phyloP scores from a whole-genome alignment of 2,888 invertebrate species.

The Dendrolimus pini region DNA sequence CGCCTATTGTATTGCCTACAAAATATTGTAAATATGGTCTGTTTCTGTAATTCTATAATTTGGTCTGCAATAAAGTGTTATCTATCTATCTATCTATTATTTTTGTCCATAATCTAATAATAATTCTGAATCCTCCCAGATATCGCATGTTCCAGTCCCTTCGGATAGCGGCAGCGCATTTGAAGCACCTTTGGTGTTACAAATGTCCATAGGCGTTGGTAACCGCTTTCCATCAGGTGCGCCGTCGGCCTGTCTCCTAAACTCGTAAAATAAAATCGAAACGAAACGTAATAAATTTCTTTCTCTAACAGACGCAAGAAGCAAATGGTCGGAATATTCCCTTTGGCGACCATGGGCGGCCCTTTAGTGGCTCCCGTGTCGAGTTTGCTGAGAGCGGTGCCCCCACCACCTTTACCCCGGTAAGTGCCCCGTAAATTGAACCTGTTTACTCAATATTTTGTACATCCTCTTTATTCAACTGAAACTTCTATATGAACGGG shows the following conservation, averaged over 20 bases:
- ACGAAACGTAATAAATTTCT: neutral
- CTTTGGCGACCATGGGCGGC: conserved; percentile 61
- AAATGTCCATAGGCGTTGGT: neutral
- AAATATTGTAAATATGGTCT: too few relatives aligned
- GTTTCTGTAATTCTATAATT: too few relatives aligned
- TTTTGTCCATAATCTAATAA: too few relatives aligned
- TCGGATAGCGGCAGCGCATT: neutral
- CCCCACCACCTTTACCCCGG: conserved; percentile 84
- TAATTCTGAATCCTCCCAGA: too few relatives aligned
- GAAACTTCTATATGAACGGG: too few relatives aligned
- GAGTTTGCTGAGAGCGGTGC: conserved; percentile 79
- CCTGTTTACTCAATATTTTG: too few relatives aligned
- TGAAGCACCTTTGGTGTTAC: neutral
- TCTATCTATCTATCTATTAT: too few relatives aligned
- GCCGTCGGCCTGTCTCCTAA: neutral
- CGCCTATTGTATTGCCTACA: too few relatives aligned
- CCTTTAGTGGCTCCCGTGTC: conserved; percentile 75
- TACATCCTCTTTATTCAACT: too few relatives aligned
- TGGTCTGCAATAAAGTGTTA: too few relatives aligned
- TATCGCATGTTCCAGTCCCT: neutral
- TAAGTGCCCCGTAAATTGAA: conserved; percentile 24
- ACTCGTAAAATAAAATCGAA: neutral
- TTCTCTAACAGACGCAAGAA: conserved; percentile 49
- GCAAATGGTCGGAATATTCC: conserved; percentile 71
- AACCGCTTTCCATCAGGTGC: neutral